These are phyloP conservation scores for Plagodis dolabraria DNA, from an alignment of 2,888 invertebrate genomes.

Conservation along the genomic window DNA sequence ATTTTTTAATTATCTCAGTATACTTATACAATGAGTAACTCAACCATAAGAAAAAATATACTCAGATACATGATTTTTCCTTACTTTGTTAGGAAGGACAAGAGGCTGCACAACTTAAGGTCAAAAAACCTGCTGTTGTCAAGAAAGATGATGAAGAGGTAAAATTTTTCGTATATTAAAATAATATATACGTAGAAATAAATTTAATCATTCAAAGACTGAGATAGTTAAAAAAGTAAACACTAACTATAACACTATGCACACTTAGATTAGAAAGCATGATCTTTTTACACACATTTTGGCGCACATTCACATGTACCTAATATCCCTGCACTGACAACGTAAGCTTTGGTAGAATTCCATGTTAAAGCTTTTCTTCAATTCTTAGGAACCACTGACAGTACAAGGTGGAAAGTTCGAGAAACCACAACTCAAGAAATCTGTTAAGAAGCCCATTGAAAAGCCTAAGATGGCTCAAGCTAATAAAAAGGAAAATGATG, in stretches of 20 bases:
- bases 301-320: constrained; percentile 65
- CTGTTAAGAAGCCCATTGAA: constrained; percentile 68
- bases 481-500: constrained; percentile 37
- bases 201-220: constrained; percentile 42
- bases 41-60: no score
- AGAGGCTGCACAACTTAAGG: constrained; percentile 76
- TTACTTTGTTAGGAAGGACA: constrained; percentile 66
- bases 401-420: constrained; percentile 80
- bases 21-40: neutral
- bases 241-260: constrained; percentile 50
- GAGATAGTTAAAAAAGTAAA: constrained; percentile 64
- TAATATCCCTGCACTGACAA: constrained; percentile 51
- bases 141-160: constrained; percentile 77
- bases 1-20: constrained; percentile 70
- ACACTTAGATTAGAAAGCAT: constrained; percentile 50
- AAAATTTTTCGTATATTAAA: constrained; percentile 37
- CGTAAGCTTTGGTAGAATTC: constrained; percentile 55
- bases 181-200: constrained; percentile 3
- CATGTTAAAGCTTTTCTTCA: constrained; percentile 64
- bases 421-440: constrained; percentile 79
- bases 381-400: constrained; percentile 74
- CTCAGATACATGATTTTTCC: neutral
- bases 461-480: constrained; percentile 67
- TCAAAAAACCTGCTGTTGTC: constrained; percentile 78
- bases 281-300: constrained; percentile 40